Conservation (phyloP, 2,797 vertebrate species). For the Chelon auratus region DNA sequence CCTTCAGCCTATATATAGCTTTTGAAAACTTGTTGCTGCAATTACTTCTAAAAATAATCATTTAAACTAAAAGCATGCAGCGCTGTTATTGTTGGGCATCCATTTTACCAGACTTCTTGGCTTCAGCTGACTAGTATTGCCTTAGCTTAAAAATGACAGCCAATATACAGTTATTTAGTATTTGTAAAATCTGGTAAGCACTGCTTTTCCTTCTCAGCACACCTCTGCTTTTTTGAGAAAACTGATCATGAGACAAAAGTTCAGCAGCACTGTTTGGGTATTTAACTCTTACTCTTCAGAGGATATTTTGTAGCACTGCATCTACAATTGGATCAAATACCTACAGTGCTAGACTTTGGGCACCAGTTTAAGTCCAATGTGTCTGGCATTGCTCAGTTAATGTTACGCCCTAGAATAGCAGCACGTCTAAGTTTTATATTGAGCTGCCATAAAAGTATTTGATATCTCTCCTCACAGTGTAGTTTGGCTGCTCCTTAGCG, state of each 20-base stretch:
- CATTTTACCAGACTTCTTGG: not conserved
- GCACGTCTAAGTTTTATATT: slow-evolving; percentile 1
- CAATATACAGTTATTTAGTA: not conserved
- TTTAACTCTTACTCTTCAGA: not conserved
- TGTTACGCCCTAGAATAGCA: slow-evolving; percentile 30
- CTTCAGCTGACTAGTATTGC: slow-evolving; percentile 12
- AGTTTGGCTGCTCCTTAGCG: slow-evolving; percentile 4
- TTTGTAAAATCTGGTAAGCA: not conserved
- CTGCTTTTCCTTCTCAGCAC: not conserved
- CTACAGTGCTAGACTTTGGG: not conserved
- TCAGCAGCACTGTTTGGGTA: not conserved
- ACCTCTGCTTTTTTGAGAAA: not conserved
- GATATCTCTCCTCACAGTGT: not conserved
- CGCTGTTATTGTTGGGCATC: not conserved
- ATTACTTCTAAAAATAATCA: not conserved
- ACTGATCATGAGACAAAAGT: not conserved
- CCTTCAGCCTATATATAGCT: not conserved
- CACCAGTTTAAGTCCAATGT: slow-evolving; percentile 13
- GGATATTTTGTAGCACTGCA: not conserved
- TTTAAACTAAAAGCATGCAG: not conserved
- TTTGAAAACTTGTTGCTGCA: not conserved
- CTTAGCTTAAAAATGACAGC: not conserved
- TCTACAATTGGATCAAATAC: slow-evolving; percentile 21
- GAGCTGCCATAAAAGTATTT: not conserved
- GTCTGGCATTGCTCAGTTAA: slow-evolving; percentile 14